These are phyloP conservation scores for Laspeyria flexula DNA, from an alignment of 2,888 invertebrate species.

Conservation along the genomic window DNA sequence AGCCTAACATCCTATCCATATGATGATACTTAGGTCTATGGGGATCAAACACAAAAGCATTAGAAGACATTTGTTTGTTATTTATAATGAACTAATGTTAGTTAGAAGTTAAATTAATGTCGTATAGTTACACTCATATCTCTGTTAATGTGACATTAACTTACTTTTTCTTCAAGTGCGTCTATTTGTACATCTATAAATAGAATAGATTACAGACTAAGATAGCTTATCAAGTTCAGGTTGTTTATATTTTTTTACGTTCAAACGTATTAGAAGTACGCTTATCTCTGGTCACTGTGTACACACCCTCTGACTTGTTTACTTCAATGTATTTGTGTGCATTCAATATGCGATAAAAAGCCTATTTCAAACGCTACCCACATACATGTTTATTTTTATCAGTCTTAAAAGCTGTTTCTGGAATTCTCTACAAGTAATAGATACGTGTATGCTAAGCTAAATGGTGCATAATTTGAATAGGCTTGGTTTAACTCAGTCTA, in stretches of 20 bases:
- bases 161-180: too few species aligned
- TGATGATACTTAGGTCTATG: too few species aligned
- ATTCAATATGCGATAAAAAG: constrained; percentile 55
- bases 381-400: constrained; percentile 48
- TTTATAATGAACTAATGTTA: too few species aligned
- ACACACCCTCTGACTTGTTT: constrained; percentile 51
- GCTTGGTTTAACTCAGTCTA: not conserved
- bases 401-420: constrained; percentile 34
- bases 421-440: constrained; percentile 17
- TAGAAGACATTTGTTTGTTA: too few species aligned
- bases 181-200: too few species aligned
- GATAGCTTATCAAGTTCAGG: not conserved
- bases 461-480: not conserved
- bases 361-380: constrained; percentile 41
- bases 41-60: too few species aligned
- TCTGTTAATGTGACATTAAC: too few species aligned
- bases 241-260: not conserved
- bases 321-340: constrained; percentile 55
- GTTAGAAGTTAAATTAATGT: too few species aligned
- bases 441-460: constrained; percentile 10
- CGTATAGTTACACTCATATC: too few species aligned
- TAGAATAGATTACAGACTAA: not conserved
- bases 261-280: not conserved
- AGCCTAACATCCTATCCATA: too few species aligned
- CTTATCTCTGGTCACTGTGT: constrained; percentile 37